Percentiles rank a stretch among this genome's conserved stretches.
These are phyloP conservation scores for Micromys minutus DNA, from an alignment of 2,113 vertebrate genomes.

Conservation along the genomic window DNA sequence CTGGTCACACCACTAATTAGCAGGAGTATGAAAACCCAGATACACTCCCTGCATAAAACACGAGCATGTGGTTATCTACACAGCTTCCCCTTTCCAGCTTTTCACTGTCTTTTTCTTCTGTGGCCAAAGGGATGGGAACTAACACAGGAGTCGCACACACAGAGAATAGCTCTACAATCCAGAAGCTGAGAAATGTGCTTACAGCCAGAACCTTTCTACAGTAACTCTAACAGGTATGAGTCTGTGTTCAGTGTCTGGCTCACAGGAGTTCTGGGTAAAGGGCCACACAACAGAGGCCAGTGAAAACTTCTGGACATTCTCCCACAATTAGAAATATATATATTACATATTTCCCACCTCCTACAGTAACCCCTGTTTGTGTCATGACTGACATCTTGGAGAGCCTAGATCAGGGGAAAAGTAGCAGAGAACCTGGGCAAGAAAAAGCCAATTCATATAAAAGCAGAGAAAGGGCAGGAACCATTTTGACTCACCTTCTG, in stretches of 20 bases:
- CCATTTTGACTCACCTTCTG: conserved; percentile 64
- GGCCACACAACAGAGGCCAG: not conserved
- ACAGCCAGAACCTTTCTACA: not conserved
- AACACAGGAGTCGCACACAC: not conserved
- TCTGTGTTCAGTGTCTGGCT: conserved; percentile 13
- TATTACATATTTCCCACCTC: not conserved
- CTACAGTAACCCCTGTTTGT: conserved; percentile 27
- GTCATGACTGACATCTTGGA: not conserved
- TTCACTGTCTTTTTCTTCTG: conserved; percentile 36
- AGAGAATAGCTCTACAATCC: conserved; percentile 43
- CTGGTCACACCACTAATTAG: conserved; percentile 10
- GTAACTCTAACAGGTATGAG: not conserved
- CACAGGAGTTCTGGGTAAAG: conserved; percentile 1
- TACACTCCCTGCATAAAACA: conserved; percentile 1
- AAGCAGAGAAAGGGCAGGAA: conserved; percentile 22
- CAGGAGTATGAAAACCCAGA: conserved; percentile 39
- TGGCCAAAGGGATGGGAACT: not conserved
- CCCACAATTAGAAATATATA: not conserved
- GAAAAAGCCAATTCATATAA: conserved; percentile 4
- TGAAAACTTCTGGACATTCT: not conserved
- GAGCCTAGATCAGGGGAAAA: not conserved
- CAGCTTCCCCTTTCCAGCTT: not conserved
- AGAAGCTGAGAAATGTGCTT: conserved; percentile 21
- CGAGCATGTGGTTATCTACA: conserved; percentile 18
- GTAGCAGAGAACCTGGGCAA: not conserved